phyloP scores from a whole-genome alignment of 2,888 invertebrate species.

The Trachelus tabidus region DNA sequence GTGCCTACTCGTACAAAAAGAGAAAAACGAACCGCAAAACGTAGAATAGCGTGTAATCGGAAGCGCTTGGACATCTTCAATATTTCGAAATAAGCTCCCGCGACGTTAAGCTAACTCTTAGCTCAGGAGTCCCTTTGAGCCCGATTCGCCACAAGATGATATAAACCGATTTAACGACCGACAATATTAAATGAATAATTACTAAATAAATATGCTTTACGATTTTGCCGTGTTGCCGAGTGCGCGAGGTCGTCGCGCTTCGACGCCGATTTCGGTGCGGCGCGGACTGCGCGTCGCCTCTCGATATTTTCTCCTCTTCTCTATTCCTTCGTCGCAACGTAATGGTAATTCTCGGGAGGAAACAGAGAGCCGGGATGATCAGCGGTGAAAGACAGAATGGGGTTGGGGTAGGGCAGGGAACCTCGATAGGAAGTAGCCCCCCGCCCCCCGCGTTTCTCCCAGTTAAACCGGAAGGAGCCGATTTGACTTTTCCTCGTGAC shows the following conservation, averaged over 20 bases:
- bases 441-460: no score
- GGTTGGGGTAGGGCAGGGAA: not conserved
- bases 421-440: no score
- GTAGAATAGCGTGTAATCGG: not conserved
- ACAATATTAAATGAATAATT: slow-evolving; percentile 49
- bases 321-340: no score
- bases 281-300: no score
- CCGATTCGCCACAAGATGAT: not conserved
- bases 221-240: slow-evolving; percentile 29
- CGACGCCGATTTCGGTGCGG: no score
- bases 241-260: no score
- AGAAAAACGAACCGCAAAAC: slow-evolving; percentile 15
- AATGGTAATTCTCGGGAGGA: no score
- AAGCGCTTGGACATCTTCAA: not conserved
- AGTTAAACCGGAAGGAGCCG: no score
- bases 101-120: no score
- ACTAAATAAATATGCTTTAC: slow-evolving; percentile 11
- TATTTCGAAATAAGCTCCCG: not conserved
- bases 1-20: slow-evolving; percentile 57
- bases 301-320: no score
- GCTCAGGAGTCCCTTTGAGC: not conserved
- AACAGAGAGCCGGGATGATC: not conserved
- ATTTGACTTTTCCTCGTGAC: no score
- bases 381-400: not conserved
- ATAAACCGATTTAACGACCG: slow-evolving; percentile 36